phyloP scores from a whole-genome alignment of 2,797 vertebrate genomes.

The Melanotaenia trifasciata region DNA sequence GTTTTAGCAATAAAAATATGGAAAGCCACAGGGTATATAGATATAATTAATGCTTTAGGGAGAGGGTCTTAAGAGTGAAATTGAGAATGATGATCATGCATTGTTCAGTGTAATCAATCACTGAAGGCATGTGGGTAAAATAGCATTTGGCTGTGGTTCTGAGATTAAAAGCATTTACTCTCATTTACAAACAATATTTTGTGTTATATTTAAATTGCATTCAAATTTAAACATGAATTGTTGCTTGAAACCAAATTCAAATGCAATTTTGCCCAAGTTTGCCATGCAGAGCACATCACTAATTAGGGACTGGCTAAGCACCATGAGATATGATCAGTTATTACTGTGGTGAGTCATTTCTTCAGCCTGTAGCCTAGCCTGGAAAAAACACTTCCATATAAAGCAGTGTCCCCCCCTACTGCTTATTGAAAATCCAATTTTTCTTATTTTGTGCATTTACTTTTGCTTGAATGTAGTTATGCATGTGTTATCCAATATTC shows the following conservation, averaged over 20 bases:
- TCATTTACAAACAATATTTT: background rate
- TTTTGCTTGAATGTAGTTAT: conserved; percentile 60
- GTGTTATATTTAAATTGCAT: background rate
- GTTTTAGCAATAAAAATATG: conserved; percentile 36
- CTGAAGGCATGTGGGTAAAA: conserved; percentile 51
- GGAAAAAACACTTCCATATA: conserved; percentile 45
- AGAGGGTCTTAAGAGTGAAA: conserved; percentile 20
- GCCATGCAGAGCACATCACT: conserved; percentile 39
- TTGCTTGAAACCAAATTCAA: conserved; percentile 23
- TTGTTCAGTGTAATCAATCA: conserved; percentile 30
- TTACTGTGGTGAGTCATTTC: conserved; percentile 59
- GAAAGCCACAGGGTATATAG: conserved; percentile 21
- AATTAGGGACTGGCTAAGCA: conserved; percentile 49
- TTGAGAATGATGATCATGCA: conserved; percentile 33
- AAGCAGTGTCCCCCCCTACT: conserved; percentile 38
- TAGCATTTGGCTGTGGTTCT: conserved; percentile 42
- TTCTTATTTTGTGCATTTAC: conserved; percentile 48
- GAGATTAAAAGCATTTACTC: conserved; percentile 7
- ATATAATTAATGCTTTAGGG: conserved; percentile 38
- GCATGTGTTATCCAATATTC: conserved; percentile 65
- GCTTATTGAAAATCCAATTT: conserved; percentile 52
- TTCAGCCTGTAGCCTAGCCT: conserved; percentile 50
- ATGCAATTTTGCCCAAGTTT: conserved; percentile 60
- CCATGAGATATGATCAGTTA: conserved; percentile 49
- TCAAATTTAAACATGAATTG: conserved; percentile 7